phyloP scores from a whole-genome alignment of 2,888 invertebrate genomes.

The Drepana falcataria region DNA sequence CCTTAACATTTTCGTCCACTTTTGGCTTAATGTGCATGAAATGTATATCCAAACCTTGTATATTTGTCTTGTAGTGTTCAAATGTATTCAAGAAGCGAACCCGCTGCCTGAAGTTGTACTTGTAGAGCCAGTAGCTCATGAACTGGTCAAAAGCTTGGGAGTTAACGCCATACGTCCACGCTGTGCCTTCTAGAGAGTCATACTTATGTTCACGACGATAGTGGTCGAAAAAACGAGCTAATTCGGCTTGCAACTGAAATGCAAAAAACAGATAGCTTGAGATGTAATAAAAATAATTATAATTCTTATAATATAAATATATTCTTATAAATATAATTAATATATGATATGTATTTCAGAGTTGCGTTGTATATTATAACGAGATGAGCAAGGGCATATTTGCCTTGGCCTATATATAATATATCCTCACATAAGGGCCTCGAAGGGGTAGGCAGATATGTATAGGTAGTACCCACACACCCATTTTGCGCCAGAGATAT shows the following conservation, averaged over 20 bases:
- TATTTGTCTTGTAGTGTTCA: slow-evolving; percentile 85
- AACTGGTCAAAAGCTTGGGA: slow-evolving; percentile 81
- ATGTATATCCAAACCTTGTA: slow-evolving; percentile 86
- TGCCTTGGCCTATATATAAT: too few relatives aligned
- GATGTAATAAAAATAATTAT: slow-evolving; percentile 2
- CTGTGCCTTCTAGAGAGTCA: slow-evolving; percentile 75
- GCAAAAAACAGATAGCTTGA: slow-evolving; percentile 5
- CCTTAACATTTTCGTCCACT: slow-evolving; percentile 41
- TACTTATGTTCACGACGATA: slow-evolving; percentile 51
- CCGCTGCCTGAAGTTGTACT: slow-evolving; percentile 80
- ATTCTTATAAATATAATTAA: too few relatives aligned
- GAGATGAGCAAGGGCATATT: too few relatives aligned
- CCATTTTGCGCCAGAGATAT: too few relatives aligned
- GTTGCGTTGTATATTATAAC: too few relatives aligned
- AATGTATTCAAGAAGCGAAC: slow-evolving; percentile 83
- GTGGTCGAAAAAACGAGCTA: slow-evolving; percentile 72
- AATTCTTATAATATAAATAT: too few relatives aligned
- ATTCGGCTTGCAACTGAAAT: slow-evolving; percentile 73
- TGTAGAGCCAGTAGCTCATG: slow-evolving; percentile 86
- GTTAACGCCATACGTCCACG: slow-evolving; percentile 90
- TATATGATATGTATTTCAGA: too few relatives aligned
- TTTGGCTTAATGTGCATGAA: slow-evolving; percentile 84
- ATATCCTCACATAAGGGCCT: too few relatives aligned
- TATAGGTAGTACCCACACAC: too few relatives aligned
- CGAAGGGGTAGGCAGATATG: too few relatives aligned